Percentiles rank a stretch among this genome's conserved stretches.
Evolutionary conservation across 2,888 invertebrate genomes (phyloP).

Genomic region (Tetropium fuscum): DNA sequence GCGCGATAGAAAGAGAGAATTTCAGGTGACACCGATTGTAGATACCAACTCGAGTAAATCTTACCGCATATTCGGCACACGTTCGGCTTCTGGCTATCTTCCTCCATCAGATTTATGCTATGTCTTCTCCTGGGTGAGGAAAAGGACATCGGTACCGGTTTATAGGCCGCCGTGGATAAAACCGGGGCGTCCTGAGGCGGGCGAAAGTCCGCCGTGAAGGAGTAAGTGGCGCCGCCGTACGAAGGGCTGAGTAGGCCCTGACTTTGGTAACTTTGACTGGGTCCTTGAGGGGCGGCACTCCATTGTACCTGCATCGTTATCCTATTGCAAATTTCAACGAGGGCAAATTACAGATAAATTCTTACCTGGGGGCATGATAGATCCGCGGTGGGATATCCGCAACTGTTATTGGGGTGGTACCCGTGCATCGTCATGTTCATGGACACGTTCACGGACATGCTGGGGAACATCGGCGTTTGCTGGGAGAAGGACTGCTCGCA

Average conservation of each 20-base stretch:
- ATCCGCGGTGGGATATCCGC: conserved; percentile 66
- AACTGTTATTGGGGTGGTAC: conserved; percentile 68
- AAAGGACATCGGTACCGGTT: conserved; percentile 68
- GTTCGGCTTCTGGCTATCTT: conserved; percentile 85
- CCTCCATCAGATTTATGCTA: conserved; percentile 67
- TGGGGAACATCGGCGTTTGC: conserved; percentile 77
- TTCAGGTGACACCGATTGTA: too few relatives aligned
- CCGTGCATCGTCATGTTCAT: conserved; percentile 99
- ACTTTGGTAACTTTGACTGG: conserved; percentile 70
- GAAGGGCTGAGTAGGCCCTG: conserved; percentile 75
- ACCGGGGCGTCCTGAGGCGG: conserved; percentile 73
- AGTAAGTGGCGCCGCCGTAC: conserved; percentile 81
- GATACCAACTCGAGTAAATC: conserved; percentile 33
- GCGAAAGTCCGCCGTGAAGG: conserved; percentile 86
- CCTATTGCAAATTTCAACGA: not conserved
- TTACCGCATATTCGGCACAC: conserved; percentile 91
- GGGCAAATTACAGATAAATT: too few relatives aligned
- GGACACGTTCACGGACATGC: conserved; percentile 96
- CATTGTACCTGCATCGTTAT: conserved; percentile 74
- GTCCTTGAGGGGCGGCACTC: conserved; percentile 72
- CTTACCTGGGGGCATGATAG: conserved; percentile 78
- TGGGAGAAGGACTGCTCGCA: conserved; percentile 59
- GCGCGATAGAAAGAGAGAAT: too few relatives aligned
- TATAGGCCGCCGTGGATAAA: conserved; percentile 67
- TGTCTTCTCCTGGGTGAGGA: conserved; percentile 63